Base-by-base conservation (phyloP, 2,888 invertebrate species). In the Pristionchus maxplancki region DNA sequence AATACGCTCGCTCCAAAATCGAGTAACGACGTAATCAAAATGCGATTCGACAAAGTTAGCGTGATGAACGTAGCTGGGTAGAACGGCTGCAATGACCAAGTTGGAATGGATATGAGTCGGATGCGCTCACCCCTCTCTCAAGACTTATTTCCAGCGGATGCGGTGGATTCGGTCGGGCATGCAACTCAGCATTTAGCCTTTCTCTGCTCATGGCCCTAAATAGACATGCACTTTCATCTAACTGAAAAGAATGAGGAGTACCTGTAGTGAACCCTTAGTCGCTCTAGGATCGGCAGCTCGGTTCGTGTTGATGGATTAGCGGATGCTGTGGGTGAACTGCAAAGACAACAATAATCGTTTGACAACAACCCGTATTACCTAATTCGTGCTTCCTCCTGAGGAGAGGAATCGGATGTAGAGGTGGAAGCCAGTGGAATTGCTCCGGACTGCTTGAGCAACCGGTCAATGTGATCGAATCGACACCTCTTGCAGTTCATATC, bases 111-210 rank as follows among this genome's bases (percentile, higher is more conserved):
- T 62, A 20, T n/a, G 24, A 62, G n/a, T n/a, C n/a, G n/a, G n/a
- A n/a, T n/a, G n/a, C 20, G 37, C 37, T 24, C 20, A 71, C 71
- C 24, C 71, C 71, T 71, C 37, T 37, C 20, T 71, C 71, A 1
- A 71, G 34, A 8, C 71, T 78, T 1, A 78, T 78, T n/a, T 78
- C 78, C 78, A 78, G 78, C 3, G 78, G 78, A 78, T 78, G 78
- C 9, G 78, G 78, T 8, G 78, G 78, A 44, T 40, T 44, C 3
- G 78, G 28, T 6, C 78, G 78, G 0, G 78, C 44, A 44, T 48
- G n/a, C 44, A 78, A 48, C n/a, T 78, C 78, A 28, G 48, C 8
- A 13, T 28, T 78, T 13, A 78, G 44, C 0, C 78, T 44, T 8
- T 40, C 78, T 28, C 44, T 9, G 44, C 78, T 15, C 78, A 78